These are phyloP conservation scores for Phortica variegata DNA, from an alignment of 1,140 invertebrate species.

Conservation along the genomic window DNA sequence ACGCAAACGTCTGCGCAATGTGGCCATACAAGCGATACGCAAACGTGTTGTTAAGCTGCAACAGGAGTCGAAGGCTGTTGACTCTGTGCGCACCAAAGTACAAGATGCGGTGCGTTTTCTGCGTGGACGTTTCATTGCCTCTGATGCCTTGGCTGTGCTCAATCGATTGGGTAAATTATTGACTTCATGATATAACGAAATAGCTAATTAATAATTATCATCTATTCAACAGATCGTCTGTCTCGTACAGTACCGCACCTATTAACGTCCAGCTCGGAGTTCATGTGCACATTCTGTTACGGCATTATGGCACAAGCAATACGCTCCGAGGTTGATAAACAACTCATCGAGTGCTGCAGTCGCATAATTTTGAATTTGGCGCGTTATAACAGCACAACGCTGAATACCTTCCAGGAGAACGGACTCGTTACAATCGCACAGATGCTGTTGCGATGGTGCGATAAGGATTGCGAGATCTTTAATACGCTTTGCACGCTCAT, in stretches of 20 bases:
- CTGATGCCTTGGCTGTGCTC: slow-evolving; percentile 39
- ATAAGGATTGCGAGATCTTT: slow-evolving; percentile 64
- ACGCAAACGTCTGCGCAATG: slow-evolving; percentile 46
- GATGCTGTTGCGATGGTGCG: slow-evolving; percentile 65
- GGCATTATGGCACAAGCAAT: slow-evolving; percentile 57
- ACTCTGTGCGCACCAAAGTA: slow-evolving; percentile 50
- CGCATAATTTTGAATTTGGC: slow-evolving; percentile 55
- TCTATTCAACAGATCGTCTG: slow-evolving; percentile 34
- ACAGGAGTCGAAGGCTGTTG: slow-evolving; percentile 57
- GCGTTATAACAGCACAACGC: slow-evolving; percentile 45
- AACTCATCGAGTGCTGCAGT: slow-evolving; percentile 52
- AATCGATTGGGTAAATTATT: slow-evolving; percentile 34
- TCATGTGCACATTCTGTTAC: slow-evolving; percentile 52
- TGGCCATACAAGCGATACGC: slow-evolving; percentile 57
- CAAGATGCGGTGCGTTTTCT: slow-evolving; percentile 38
- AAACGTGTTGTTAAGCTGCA: slow-evolving; percentile 58
- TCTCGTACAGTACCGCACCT: slow-evolving; percentile 52
- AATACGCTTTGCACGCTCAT: slow-evolving; percentile 64
- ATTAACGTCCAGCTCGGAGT: slow-evolving; percentile 46
- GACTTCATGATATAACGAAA: background rate
- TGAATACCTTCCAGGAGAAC: slow-evolving; percentile 45
- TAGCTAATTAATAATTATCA: background rate
- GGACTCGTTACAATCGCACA: slow-evolving; percentile 52
- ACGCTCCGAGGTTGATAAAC: slow-evolving; percentile 55
- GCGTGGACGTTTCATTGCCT: slow-evolving; percentile 38